These are phyloP conservation scores for Rambutsinella grinnellia DNA, from an alignment of 2,888 invertebrate genomes.

Conservation along the genomic window DNA sequence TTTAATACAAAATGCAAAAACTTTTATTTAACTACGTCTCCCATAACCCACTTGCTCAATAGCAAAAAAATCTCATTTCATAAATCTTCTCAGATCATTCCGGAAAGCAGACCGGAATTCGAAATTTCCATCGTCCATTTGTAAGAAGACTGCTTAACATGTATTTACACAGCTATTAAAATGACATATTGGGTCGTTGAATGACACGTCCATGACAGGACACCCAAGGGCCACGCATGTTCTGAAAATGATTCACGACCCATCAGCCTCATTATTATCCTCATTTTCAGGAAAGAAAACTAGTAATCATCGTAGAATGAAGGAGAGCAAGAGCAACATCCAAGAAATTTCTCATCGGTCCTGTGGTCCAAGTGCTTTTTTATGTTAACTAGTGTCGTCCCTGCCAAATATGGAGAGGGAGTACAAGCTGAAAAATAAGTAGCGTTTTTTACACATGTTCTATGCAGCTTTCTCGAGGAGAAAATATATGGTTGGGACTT, in stretches of 20 bases:
- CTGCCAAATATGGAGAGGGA: constrained; percentile 45
- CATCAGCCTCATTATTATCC: constrained; percentile 8
- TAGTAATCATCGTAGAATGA: constrained; percentile 26
- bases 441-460: constrained; percentile 32
- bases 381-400: no score
- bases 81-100: no score
- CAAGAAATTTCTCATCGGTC: background rate
- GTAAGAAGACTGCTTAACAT: no score
- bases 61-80: no score
- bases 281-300: constrained; percentile 3
- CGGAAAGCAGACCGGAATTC: no score
- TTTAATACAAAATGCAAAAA: no score
- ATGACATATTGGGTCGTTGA: constrained; percentile 51
- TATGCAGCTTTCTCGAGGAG: no score
- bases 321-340: constrained; percentile 28
- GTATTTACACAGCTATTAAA: no score
- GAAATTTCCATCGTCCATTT: no score
- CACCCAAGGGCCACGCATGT: constrained; percentile 39
- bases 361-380: constrained; percentile 30
- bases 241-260: constrained; percentile 23
- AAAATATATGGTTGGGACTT: no score
- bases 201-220: constrained; percentile 49
- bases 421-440: constrained; percentile 46
- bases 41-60: no score
- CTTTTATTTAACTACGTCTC: no score